Evolutionary conservation across 1,140 invertebrate species (phyloP), one percentile per base, ranked within the genome.

Genomic region (Fopius arisanus): DNA sequence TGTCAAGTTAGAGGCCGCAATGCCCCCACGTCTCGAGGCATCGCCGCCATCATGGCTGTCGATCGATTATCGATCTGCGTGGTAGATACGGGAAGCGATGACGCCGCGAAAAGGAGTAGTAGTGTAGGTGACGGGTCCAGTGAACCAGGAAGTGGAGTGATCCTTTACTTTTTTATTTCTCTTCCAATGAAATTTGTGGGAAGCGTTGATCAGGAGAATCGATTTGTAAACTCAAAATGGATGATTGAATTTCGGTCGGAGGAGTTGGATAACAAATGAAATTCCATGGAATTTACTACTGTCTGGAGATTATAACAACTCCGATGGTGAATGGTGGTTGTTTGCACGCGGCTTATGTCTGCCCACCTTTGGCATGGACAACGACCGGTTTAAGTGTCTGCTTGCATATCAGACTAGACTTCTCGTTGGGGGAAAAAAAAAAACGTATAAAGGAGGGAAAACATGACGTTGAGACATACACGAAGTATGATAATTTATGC

Each of bases 321-420:
- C 43, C n/a, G 7, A n/a, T 71, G 73, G 75, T 79, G 73, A 82
- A 79, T 79, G 72, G 79, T 77, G 77, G 76, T 76, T 81, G 79
- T 83, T 83, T 81, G 81, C 79, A 78, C 78, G 72, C 72, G 78
- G 82, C 79, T 83, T 82, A 82, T 10, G 23, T 70, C 75, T 77
- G 74, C 76, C 78, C 75, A 78, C 78, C 76, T 80, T 82, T 69
- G 75, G 51, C 75, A 75, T 77, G 26, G 31, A 51, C 77, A 78
- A 74, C 75, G 78, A 79, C 77, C 79, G 79, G 78, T 75, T 78
- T 78, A 74, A 73, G 77, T 77, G 54, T 78, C 78, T 80, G 78
- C 82, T 82, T 82, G 78, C 79, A 78, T 72, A 80, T 80, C 76
- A 75, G 78, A 77, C 79, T 76, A 78, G 65, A 23, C 54, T 59